Evolutionary conservation across 2,888 invertebrate species (phyloP).

Genomic region (Dicyrtomina minuta): DNA sequence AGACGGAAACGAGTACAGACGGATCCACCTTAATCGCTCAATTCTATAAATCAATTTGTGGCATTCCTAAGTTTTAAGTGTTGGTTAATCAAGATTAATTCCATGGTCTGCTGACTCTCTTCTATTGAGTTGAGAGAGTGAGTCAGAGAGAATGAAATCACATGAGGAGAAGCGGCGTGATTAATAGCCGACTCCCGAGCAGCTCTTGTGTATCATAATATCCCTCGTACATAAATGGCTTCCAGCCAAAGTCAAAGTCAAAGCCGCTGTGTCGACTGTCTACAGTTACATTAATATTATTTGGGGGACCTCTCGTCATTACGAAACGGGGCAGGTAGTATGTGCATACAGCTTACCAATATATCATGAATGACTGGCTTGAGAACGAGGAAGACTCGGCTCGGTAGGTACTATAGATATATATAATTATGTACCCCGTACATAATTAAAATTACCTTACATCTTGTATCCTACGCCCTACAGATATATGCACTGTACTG

Average conservation of each 20-base stretch:
- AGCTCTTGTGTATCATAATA: too few species aligned
- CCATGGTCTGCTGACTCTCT: constrained; percentile 8
- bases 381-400: too few species aligned
- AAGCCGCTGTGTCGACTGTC: too few species aligned
- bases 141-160: neutral
- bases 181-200: neutral
- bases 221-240: constrained; percentile 1
- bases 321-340: too few species aligned
- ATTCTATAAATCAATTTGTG: constrained; percentile 30
- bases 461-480: too few species aligned
- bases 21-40: constrained; percentile 4
- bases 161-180: neutral
- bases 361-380: too few species aligned
- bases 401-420: too few species aligned
- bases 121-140: neutral
- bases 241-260: neutral
- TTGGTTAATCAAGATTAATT: constrained; percentile 30
- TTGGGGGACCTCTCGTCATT: too few species aligned
- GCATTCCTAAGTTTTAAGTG: constrained; percentile 15
- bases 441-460: too few species aligned
- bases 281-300: neutral
- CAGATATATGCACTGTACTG: neutral
- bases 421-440: too few species aligned
- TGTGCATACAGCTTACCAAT: too few species aligned
- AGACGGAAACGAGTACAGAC: neutral